Base-by-base conservation (phyloP, 2,888 invertebrate genomes). In the Cacoxenus indagator region DNA sequence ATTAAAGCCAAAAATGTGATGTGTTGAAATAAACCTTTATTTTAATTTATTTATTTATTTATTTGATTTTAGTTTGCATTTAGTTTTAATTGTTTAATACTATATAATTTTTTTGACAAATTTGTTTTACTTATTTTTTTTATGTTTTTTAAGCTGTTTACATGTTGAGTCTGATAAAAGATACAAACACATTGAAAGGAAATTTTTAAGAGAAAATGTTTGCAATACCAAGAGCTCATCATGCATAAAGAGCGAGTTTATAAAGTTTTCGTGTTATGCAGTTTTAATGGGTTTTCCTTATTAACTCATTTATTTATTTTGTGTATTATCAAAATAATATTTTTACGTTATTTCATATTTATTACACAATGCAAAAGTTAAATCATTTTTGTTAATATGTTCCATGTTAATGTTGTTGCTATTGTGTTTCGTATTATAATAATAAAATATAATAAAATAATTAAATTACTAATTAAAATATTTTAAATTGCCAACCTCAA, bases 111-210 rank as follows among this genome's bases (percentile, higher is more conserved):
- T 37, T 37, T 2, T 31, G 29, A 3, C n/a, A 27, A 22, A 11
- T 26, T 54, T 54, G 4, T 54, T 6, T 24, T 26, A 2, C 24
- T 54, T 19, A 22, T 54, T 54, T 55, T 27, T 29, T 8, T 55
- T 29, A 29, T 57, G 11, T 57, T 26, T 57, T 57, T 29, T 62
- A 26, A 37, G 37, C 43, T 62, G 5, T 5, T 62, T 62, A 26
- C 61, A 62, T 62, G 61, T 45, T 62, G 6, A 43, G 45, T 24
- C 61, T 62, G 45, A 9, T 43, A 62, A 62, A 19, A 24, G 24
- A 57, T n/a, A 57, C 57, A 27, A 27, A 29, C 2, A 62, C 61
- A 24, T 37, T 37, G 14, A 37, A 2, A 8, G 37, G 14, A 11
- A 11, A 37, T 37, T 11, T 37, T 37, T 37, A 37, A 37, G 37